A percentile compares a stretch with the other conserved stretches of the same genome.
Conservation (phyloP, 2,888 invertebrate genomes). For the Microctonus aethiopoides region DNA sequence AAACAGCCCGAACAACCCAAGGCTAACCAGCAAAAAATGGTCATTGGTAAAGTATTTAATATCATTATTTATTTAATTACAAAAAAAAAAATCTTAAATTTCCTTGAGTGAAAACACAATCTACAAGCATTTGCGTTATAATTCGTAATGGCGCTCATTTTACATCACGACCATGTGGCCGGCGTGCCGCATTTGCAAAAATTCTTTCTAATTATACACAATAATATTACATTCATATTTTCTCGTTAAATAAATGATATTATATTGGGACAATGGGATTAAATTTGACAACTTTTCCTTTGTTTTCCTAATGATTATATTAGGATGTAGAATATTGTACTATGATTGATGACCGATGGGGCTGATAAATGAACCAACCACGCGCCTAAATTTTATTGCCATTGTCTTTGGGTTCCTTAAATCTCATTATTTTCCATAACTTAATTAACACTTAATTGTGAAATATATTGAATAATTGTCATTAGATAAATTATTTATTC, state of each 20-base stretch:
- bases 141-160: slow-evolving; percentile 58
- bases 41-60: slow-evolving; percentile 75
- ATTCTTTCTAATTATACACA: neutral
- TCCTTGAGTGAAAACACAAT: too few relatives aligned
- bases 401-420: neutral
- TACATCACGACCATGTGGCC: slow-evolving; percentile 57
- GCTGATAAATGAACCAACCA: neutral
- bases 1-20: slow-evolving; percentile 81
- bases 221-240: neutral
- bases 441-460: too few relatives aligned
- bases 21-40: slow-evolving; percentile 82
- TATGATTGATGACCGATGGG: neutral
- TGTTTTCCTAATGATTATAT: neutral
- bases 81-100: too few relatives aligned
- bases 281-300: neutral
- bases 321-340: too few relatives aligned
- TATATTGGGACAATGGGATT: too few relatives aligned
- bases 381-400: neutral
- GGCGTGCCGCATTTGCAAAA: slow-evolving; percentile 48
- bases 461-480: neutral
- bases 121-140: slow-evolving; percentile 1
- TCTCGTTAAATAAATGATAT: neutral
- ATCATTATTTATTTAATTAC: neutral
- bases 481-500: too few relatives aligned
- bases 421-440: too few relatives aligned